These are phyloP conservation scores for Lydus trimaculatus DNA, from an alignment of 2,888 invertebrate genomes.

Conservation along the genomic window DNA sequence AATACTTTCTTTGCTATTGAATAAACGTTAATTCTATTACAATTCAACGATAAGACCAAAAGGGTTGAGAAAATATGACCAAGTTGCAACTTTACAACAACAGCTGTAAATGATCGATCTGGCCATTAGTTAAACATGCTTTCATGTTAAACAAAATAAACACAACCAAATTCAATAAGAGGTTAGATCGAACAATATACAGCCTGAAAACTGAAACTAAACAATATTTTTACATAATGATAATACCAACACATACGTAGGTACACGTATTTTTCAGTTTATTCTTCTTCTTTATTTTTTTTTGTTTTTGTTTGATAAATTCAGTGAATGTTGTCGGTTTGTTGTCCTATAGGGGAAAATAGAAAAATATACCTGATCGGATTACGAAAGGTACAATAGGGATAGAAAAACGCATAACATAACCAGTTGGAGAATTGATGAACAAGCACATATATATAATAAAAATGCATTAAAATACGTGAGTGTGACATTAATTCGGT, in stretches of 20 bases:
- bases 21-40: not conserved
- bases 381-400: not conserved
- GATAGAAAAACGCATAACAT: not conserved
- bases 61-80: not conserved
- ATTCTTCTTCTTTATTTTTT: too few relatives aligned
- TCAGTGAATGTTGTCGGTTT: not conserved
- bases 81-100: not conserved
- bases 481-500: conserved; percentile 11
- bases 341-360: not conserved
- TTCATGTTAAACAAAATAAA: not conserved
- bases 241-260: not conserved
- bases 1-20: not conserved
- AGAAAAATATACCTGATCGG: conserved; percentile 10
- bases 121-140: not conserved
- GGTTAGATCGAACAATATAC: not conserved
- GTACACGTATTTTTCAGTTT: not conserved
- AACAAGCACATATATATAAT: not conserved
- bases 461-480: conserved; percentile 11
- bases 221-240: not conserved
- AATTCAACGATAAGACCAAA: not conserved
- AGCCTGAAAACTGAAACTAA: not conserved
- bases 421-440: conserved; percentile 5
- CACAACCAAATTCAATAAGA: not conserved
- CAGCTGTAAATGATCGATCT: not conserved
- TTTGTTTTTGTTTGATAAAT: too few relatives aligned